These are phyloP conservation scores for Drosophila gunungcola DNA, from an alignment of 1,140 invertebrate genomes.

Conservation along the genomic window DNA sequence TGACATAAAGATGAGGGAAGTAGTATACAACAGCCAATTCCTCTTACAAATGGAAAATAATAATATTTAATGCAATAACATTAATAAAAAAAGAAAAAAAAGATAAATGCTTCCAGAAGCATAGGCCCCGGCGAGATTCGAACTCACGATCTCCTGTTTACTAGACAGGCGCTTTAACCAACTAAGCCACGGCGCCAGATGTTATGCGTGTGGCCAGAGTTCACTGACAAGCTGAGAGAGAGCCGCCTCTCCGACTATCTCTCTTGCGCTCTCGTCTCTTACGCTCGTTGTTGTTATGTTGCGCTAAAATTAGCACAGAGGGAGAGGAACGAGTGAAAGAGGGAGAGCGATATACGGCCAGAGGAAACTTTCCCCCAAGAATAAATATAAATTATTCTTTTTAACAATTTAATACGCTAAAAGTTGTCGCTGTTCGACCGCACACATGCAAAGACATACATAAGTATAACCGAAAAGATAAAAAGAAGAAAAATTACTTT, in stretches of 20 bases:
- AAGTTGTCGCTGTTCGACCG: conserved; percentile 37
- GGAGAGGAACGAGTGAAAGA: conserved; percentile 8
- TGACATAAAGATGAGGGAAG: too few relatives aligned
- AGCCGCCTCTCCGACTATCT: neutral
- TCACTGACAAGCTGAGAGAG: conserved; percentile 25
- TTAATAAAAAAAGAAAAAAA: neutral
- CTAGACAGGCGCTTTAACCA: conserved; percentile 88
- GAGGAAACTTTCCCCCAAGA: conserved; percentile 41
- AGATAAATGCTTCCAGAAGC: conserved; percentile 21
- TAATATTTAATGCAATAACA: too few relatives aligned
- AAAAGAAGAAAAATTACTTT: conserved; percentile 75
- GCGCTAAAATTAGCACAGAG: conserved; percentile 22
- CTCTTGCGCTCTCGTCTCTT: neutral
- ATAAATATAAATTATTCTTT: conserved; percentile 54
- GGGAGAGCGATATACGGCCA: neutral
- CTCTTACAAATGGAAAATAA: too few relatives aligned
- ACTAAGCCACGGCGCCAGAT: conserved; percentile 87
- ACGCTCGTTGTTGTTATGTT: neutral
- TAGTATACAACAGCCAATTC: too few relatives aligned
- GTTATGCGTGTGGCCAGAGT: conserved; percentile 17
- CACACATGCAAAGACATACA: conserved; percentile 12
- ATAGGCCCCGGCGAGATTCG: conserved; percentile 87
- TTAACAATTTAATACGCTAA: conserved; percentile 60
- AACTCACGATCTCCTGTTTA: conserved; percentile 88
- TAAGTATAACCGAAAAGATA: conserved; percentile 32